Evolutionary conservation across 2,113 vertebrate species (phyloP).

Genomic region (Lepus americanus): DNA sequence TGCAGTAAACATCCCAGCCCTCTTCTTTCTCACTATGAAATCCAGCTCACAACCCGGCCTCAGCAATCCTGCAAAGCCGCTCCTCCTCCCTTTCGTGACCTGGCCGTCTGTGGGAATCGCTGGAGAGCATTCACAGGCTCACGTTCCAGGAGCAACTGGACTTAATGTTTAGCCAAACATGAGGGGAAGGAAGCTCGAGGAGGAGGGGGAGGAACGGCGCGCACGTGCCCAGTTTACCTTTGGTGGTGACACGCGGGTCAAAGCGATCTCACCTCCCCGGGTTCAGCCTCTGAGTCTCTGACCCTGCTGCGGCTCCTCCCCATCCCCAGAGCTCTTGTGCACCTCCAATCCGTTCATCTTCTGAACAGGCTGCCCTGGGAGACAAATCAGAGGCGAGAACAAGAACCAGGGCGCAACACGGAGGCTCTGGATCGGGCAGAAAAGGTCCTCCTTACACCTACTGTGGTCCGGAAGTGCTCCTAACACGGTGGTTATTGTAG

Average conservation of each 20-base stretch:
- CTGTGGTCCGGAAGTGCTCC: slow-evolving; percentile 29
- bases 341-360: not conserved
- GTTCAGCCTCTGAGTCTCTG: not conserved
- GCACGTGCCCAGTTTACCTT: not conserved
- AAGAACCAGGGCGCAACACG: not conserved
- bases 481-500: slow-evolving; percentile 56
- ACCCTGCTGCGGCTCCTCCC: not conserved
- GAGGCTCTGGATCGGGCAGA: not conserved
- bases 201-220: not conserved
- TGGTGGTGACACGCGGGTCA: not conserved
- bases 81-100: no score
- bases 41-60: not conserved
- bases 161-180: not conserved
- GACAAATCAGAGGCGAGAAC: not conserved
- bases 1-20: not conserved
- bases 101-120: not conserved
- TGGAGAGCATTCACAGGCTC: not conserved
- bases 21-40: not conserved
- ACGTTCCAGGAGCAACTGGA: not conserved
- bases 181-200: not conserved
- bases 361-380: not conserved
- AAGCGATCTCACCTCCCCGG: not conserved
- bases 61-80: not conserved
- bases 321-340: not conserved
- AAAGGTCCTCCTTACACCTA: slow-evolving; percentile 61